A percentile compares a stretch with the other conserved stretches of the same genome.
Evolutionary conservation across 2,113 vertebrate species (phyloP).

Genomic region (Mustela lutreola): DNA sequence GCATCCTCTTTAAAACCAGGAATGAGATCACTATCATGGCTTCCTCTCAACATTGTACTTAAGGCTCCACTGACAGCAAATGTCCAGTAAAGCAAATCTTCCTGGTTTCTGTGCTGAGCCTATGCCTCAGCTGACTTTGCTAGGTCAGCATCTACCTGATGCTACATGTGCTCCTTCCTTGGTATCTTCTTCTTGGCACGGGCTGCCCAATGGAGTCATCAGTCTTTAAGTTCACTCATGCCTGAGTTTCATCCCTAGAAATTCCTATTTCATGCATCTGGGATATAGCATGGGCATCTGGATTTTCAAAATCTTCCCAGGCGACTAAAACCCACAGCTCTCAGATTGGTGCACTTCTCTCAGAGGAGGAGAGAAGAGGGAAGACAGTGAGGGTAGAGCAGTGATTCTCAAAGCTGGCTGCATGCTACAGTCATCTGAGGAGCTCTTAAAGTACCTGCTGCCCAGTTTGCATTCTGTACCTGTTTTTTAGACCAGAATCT

Average conservation of each 20-base stretch:
- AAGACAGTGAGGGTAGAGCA: background rate
- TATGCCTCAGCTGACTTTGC: background rate
- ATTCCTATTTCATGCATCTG: background rate
- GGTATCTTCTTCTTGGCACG: background rate
- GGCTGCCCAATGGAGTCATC: background rate
- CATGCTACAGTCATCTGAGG: background rate
- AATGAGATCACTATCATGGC: background rate
- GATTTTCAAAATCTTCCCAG: background rate
- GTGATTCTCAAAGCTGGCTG: background rate
- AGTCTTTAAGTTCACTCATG: background rate
- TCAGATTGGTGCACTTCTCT: background rate
- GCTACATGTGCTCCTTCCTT: background rate
- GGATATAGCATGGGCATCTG: no score
- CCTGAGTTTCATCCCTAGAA: background rate
- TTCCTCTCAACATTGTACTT: background rate
- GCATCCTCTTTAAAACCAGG: background rate
- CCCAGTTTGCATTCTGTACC: background rate
- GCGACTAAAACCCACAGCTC: background rate
- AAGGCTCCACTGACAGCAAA: background rate
- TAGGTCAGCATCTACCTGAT: background rate
- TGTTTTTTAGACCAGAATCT: constrained; percentile 42
- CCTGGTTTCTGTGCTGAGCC: background rate
- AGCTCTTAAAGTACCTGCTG: background rate
- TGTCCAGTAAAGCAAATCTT: background rate
- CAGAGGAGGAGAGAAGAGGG: background rate